Conservation (phyloP, 1,140 invertebrate species). For the Drosophila parvula region DNA sequence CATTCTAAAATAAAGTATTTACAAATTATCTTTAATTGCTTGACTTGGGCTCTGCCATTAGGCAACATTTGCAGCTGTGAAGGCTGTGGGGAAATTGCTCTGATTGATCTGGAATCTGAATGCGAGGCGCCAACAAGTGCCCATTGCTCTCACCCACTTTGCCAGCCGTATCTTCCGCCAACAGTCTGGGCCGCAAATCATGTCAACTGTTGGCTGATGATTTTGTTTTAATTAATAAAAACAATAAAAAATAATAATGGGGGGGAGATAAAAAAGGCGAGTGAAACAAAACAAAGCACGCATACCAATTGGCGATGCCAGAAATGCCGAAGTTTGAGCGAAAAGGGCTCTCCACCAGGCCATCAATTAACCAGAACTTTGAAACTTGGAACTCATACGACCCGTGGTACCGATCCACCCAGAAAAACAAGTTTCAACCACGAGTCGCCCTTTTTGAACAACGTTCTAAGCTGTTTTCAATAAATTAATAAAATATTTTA, state of each 20-base stretch:
- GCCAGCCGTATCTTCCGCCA: slow-evolving; percentile 20
- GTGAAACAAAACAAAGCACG: slow-evolving; percentile 35
- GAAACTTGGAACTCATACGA: slow-evolving; percentile 9
- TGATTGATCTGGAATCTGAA: slow-evolving; percentile 22
- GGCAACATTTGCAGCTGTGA: slow-evolving; percentile 19
- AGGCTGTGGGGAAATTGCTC: slow-evolving; percentile 8
- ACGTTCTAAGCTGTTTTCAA: background rate
- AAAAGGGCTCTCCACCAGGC: slow-evolving; percentile 10
- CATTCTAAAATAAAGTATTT: background rate
- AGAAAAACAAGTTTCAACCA: slow-evolving; percentile 15
- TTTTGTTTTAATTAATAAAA: slow-evolving; percentile 52
- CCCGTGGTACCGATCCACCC: slow-evolving; percentile 1
- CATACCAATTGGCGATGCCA: slow-evolving; percentile 52
- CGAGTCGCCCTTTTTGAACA: background rate
- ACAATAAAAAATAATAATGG: slow-evolving; percentile 30
- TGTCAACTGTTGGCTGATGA: slow-evolving; percentile 35
- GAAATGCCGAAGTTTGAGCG: slow-evolving; percentile 12
- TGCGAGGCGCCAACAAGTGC: slow-evolving; percentile 8
- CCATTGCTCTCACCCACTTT: slow-evolving; percentile 17
- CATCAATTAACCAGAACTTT: slow-evolving; percentile 26
- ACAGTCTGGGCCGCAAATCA: slow-evolving; percentile 31
- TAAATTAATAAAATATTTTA: background rate
- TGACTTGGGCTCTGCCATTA: slow-evolving; percentile 1
- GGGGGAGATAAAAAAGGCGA: slow-evolving; percentile 26
- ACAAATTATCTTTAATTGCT: slow-evolving; percentile 1